Base-by-base conservation (phyloP, 1,140 invertebrate species). In the Mizuhopecten yessoensis region DNA sequence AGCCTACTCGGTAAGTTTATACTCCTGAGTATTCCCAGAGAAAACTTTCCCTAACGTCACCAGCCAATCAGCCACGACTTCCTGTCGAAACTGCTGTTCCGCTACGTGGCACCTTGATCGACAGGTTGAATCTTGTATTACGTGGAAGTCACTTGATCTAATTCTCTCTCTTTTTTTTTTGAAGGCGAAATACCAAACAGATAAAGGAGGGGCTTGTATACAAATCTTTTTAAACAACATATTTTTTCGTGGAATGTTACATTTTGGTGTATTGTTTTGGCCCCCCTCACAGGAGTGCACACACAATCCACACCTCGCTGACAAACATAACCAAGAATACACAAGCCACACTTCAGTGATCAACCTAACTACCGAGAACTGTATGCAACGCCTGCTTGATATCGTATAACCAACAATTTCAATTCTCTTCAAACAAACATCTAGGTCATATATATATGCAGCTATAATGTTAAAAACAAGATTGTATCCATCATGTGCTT, bases 401-500 rank as follows among this genome's bases (percentile, higher is more conserved):
- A 75, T 75, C 57, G 11, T 75, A 75, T 75, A 75, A 75, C 57
- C 57, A 75, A 75, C 57, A 75, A 29, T 75, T 75, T 75, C n/a
- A 75, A 75, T 75, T 75, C 36, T 13, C 36, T 39, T 39, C n/a
- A 75, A 75, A 75, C 57, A 75, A 9, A n/a, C 1, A 75, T 75
- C 57, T 75, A 29, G 57, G 57, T 75, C 57, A 75, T 75, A 57
- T 57, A n/a, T n/a, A 11, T 57, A 75, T 75, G 57, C 57, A 75
- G n/a, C 57, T 75, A n/a, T 75, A 17, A n/a, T 17, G 57, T 29
- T 75, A 75, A 57, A 75, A 75, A n/a, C n/a, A n/a, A 75, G 57
- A 75, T 75, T 75, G 57, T 75, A 75, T 75, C 57, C 57, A 75
- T n/a, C 57, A 75, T n/a, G 57, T 75, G 29, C 57, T 75, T 75